These are phyloP conservation scores for Oppia nitens DNA, from an alignment of 1,140 invertebrate species.

Conservation along the genomic window DNA sequence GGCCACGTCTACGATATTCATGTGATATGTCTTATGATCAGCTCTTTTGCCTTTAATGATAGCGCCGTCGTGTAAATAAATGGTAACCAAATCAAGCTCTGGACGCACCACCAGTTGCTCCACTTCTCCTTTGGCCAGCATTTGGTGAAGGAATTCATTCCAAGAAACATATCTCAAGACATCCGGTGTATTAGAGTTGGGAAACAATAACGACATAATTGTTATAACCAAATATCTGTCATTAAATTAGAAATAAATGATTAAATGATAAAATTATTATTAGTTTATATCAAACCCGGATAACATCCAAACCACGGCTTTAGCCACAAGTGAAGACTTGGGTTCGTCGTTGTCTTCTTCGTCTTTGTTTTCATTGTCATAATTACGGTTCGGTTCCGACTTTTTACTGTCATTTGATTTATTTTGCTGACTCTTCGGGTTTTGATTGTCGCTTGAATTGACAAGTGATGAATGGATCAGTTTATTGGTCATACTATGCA, in stretches of 20 bases:
- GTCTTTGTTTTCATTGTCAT: neutral
- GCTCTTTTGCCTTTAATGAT: constrained; percentile 60
- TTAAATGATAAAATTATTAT: neutral
- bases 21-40: constrained; percentile 48
- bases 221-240: constrained; percentile 46
- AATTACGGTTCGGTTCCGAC: neutral
- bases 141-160: constrained; percentile 86
- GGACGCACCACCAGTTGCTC: constrained; percentile 66
- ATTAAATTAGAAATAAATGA: too few relatives aligned
- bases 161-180: constrained; percentile 60
- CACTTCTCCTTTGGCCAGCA: constrained; percentile 81
- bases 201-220: constrained; percentile 47
- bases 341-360: constrained; percentile 17
- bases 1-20: constrained; percentile 61
- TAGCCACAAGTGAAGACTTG: constrained; percentile 41
- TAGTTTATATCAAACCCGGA: constrained; percentile 27
- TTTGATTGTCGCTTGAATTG: too few relatives aligned
- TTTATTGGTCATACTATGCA: neutral
- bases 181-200: constrained; percentile 51
- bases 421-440: too few relatives aligned
- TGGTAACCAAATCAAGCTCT: constrained; percentile 60
- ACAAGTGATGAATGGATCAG: neutral
- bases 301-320: constrained; percentile 54
- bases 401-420: neutral
- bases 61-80: constrained; percentile 65